Conservation (phyloP, 2,113 vertebrate species). For the Petromus typicus region DNA sequence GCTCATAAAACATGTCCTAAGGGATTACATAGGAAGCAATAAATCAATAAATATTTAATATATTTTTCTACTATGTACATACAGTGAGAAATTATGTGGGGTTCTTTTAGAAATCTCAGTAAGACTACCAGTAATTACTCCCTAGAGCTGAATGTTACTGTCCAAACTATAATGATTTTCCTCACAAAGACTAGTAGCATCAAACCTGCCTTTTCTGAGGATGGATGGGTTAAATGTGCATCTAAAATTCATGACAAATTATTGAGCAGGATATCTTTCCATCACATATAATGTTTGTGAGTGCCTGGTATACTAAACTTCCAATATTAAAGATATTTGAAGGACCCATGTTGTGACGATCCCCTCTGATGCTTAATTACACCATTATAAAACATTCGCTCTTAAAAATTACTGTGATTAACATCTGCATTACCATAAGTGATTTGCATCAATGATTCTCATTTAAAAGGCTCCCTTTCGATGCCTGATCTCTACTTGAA, state of each 20-base stretch:
- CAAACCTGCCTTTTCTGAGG: background rate
- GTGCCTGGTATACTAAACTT: constrained; percentile 20
- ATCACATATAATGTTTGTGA: constrained; percentile 41
- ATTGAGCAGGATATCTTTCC: constrained; percentile 32
- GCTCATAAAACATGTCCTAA: constrained; percentile 17
- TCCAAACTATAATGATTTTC: constrained; percentile 12
- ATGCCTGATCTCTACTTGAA: constrained; percentile 63
- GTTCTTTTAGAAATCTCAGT: background rate
- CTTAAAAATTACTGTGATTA: constrained; percentile 70
- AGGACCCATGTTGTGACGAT: constrained; percentile 53
- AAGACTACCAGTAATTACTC: background rate
- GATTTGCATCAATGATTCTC: constrained; percentile 71
- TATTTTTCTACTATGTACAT: background rate
- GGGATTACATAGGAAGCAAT: background rate
- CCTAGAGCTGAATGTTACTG: background rate
- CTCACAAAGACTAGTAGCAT: background rate
- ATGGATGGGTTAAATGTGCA: constrained; percentile 37
- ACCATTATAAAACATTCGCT: constrained; percentile 71
- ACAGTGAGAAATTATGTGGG: background rate
- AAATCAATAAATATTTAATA: background rate
- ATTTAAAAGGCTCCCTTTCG: constrained; percentile 58
- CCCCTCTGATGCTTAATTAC: constrained; percentile 67
- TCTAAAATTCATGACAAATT: constrained; percentile 64
- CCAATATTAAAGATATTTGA: constrained; percentile 42
- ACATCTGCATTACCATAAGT: constrained; percentile 67